phyloP scores from a whole-genome alignment of 2,797 vertebrate species.

The Tenualosa thibaudeaui region DNA sequence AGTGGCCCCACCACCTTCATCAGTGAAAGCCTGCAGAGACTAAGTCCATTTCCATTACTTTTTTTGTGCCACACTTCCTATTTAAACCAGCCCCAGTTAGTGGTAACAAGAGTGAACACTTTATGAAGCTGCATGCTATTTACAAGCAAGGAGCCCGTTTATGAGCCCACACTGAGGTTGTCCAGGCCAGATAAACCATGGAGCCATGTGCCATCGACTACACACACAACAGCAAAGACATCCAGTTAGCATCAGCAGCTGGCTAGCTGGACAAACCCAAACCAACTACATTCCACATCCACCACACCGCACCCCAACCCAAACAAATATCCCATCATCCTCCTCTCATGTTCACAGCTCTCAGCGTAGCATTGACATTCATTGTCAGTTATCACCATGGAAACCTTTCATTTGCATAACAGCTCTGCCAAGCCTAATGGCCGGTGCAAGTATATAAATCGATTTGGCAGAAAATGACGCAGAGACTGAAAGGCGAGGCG shows the following conservation, averaged over 20 bases:
- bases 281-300: background rate
- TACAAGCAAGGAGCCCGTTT: constrained; percentile 5
- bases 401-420: constrained; percentile 53
- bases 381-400: constrained; percentile 45
- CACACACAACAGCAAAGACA: background rate
- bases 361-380: constrained; percentile 27
- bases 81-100: background rate
- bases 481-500: background rate
- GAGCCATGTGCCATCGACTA: background rate
- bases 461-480: constrained; percentile 5
- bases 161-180: constrained; percentile 8
- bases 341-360: constrained; percentile 28
- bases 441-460: constrained; percentile 37
- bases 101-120: background rate
- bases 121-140: constrained; percentile 7
- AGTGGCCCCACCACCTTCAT: background rate
- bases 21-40: background rate
- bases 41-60: background rate
- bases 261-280: background rate
- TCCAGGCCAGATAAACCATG: background rate
- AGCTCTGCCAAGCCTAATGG: constrained; percentile 37
- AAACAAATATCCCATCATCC: constrained; percentile 27
- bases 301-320: background rate
- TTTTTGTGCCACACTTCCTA: no score
- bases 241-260: background rate